phyloP scores from a whole-genome alignment of 1,140 invertebrate species.

The Lepidurus arcticus region DNA sequence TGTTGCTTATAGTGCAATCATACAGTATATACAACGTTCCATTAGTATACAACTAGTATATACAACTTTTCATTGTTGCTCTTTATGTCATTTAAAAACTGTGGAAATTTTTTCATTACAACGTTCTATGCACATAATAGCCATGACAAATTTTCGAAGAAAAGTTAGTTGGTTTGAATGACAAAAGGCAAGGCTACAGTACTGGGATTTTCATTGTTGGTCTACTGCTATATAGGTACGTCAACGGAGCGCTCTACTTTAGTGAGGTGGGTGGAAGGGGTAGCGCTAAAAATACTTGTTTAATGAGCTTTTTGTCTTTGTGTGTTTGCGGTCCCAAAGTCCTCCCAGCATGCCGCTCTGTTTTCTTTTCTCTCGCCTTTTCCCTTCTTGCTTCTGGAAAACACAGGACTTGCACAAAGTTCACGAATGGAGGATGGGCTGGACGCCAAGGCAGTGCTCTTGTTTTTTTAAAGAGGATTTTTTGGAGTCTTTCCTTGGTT shows the following conservation, averaged over 20 bases:
- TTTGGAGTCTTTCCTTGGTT: neutral
- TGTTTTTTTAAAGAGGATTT: neutral
- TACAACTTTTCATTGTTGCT: too few species aligned
- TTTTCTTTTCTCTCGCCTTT: slow-evolving; percentile 4
- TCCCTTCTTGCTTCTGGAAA: neutral
- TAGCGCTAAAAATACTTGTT: neutral
- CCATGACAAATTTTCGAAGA: too few species aligned
- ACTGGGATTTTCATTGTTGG: neutral
- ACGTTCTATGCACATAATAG: too few species aligned
- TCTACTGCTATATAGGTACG: neutral
- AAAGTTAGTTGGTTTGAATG: too few species aligned
- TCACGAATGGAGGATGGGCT: neutral
- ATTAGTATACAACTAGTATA: too few species aligned
- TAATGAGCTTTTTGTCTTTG: slow-evolving; percentile 19
- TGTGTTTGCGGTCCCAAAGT: neutral
- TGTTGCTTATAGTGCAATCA: neutral
- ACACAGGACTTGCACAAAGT: neutral
- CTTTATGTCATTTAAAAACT: too few species aligned
- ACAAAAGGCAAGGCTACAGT: too few species aligned
- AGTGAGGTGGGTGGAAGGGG: neutral
- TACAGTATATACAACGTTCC: too few species aligned
- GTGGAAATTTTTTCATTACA: too few species aligned
- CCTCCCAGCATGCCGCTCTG: neutral
- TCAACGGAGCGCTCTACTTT: neutral
- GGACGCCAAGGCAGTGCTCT: slow-evolving; percentile 8